Evolutionary conservation across 1,140 invertebrate species (phyloP).

Genomic region (Zaprionus inermis): DNA sequence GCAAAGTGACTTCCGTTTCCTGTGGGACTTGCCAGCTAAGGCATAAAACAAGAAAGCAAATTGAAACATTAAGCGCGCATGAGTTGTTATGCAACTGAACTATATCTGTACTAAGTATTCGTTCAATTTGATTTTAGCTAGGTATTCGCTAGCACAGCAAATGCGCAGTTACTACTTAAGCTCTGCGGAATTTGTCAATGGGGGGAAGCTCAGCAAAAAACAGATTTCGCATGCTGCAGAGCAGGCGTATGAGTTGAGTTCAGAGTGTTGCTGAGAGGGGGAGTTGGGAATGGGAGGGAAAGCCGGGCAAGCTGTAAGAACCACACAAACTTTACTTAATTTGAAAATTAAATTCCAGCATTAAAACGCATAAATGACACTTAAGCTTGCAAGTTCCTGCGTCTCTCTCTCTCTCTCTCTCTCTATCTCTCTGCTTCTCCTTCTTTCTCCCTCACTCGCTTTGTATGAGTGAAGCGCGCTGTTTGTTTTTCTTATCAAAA

Average conservation of each 20-base stretch:
- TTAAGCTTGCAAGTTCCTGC: constrained; percentile 58
- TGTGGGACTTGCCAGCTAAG: neutral
- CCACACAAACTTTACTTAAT: constrained; percentile 73
- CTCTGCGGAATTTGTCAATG: constrained; percentile 50
- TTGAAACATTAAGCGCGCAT: constrained; percentile 59
- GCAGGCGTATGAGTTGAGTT: constrained; percentile 27
- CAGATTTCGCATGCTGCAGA: constrained; percentile 8
- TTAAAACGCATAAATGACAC: constrained; percentile 83
- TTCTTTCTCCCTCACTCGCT: constrained; percentile 3
- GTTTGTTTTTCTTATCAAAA: constrained; percentile 82
- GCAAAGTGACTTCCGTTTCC: neutral
- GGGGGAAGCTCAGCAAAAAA: constrained; percentile 46
- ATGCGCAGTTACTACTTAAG: neutral
- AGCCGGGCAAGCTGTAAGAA: constrained; percentile 23
- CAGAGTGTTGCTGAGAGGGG: neutral
- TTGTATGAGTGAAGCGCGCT: constrained; percentile 45
- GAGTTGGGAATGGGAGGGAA: neutral
- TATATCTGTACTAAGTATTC: neutral
- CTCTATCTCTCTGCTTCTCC: neutral
- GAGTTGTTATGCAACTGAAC: neutral
- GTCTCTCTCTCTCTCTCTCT: neutral
- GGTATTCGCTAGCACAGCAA: constrained; percentile 1
- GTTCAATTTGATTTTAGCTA: neutral
- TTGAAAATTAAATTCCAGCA: constrained; percentile 81
- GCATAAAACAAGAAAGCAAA: constrained; percentile 43